These are phyloP conservation scores for Limulus polyphemus DNA, from an alignment of 2,888 invertebrate species.

Conservation along the genomic window DNA sequence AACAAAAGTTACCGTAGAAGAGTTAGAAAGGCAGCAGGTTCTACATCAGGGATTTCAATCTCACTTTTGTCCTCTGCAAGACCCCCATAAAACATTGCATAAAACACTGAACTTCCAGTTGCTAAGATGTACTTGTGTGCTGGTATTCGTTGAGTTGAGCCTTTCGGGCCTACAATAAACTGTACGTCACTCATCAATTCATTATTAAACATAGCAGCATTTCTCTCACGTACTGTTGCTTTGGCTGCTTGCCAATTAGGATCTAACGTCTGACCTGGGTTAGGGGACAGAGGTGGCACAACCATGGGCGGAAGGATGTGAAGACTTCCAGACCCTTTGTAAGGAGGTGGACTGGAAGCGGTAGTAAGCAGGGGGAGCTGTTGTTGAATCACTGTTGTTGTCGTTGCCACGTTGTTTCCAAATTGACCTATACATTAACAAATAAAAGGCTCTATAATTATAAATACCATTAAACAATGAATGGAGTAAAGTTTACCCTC, in stretches of 20 bases:
- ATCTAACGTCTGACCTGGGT: constrained; percentile 49
- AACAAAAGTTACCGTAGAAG: constrained; percentile 63
- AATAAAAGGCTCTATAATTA: too few species aligned
- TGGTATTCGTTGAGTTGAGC: constrained; percentile 59
- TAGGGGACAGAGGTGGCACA: background rate
- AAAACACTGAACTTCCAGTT: constrained; percentile 92
- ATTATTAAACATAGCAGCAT: constrained; percentile 96
- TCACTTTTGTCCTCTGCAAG: constrained; percentile 66
- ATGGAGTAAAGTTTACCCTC: too few species aligned
- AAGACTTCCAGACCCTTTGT: too few species aligned
- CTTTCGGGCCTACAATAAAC: constrained; percentile 58
- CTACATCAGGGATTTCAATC: constrained; percentile 94
- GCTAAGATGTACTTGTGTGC: constrained; percentile 93
- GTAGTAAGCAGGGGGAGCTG: too few species aligned
- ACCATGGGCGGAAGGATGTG: too few species aligned
- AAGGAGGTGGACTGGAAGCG: too few species aligned
- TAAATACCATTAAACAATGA: too few species aligned
- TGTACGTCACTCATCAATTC: constrained; percentile 89
- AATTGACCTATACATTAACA: too few species aligned
- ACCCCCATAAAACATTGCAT: constrained; percentile 95
- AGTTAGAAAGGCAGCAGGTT: constrained; percentile 85
- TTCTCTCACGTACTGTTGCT: constrained; percentile 75
- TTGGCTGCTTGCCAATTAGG: constrained; percentile 86
- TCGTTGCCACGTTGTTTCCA: too few species aligned
- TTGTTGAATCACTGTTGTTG: too few species aligned